Percentiles rank a stretch among this genome's conserved stretches.
These are phyloP conservation scores for Drosophila kanapiae DNA, from an alignment of 1,140 invertebrate species.

Conservation along the genomic window DNA sequence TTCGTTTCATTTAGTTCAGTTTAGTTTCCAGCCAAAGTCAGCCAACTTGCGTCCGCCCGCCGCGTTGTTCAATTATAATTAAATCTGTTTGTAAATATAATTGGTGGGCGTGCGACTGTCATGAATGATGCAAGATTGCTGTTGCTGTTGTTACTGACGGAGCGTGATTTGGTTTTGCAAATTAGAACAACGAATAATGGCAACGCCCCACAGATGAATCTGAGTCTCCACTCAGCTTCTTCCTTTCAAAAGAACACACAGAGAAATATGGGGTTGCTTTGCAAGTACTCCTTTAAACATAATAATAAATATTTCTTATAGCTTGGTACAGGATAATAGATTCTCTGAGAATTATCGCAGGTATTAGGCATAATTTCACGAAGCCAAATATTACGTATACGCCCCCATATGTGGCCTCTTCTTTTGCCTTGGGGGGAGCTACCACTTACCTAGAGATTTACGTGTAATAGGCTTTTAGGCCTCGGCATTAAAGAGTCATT, in stretches of 20 bases:
- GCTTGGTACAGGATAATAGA: background rate
- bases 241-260: background rate
- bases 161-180: constrained; percentile 62
- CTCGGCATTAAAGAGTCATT: constrained; percentile 73
- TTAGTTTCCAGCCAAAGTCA: constrained; percentile 19
- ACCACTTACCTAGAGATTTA: constrained; percentile 32
- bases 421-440: constrained; percentile 20
- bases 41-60: background rate
- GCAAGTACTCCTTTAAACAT: no score
- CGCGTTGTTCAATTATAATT: constrained; percentile 71
- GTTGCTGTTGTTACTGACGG: constrained; percentile 22
- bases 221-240: background rate
- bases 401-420: constrained; percentile 2
- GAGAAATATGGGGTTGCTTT: background rate
- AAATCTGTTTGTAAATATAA: constrained; percentile 80
- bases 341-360: background rate
- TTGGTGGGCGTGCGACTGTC: constrained; percentile 70
- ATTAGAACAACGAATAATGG: constrained; percentile 69
- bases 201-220: constrained; percentile 37
- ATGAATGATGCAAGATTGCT: constrained; percentile 55
- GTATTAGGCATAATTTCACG: background rate
- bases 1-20: constrained; percentile 30
- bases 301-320: no score
- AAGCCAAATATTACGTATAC: constrained; percentile 40
- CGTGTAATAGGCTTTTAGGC: constrained; percentile 52